Evolutionary conservation across 1,140 invertebrate genomes (phyloP).

Genomic region (Fragariocoptes setiger): DNA sequence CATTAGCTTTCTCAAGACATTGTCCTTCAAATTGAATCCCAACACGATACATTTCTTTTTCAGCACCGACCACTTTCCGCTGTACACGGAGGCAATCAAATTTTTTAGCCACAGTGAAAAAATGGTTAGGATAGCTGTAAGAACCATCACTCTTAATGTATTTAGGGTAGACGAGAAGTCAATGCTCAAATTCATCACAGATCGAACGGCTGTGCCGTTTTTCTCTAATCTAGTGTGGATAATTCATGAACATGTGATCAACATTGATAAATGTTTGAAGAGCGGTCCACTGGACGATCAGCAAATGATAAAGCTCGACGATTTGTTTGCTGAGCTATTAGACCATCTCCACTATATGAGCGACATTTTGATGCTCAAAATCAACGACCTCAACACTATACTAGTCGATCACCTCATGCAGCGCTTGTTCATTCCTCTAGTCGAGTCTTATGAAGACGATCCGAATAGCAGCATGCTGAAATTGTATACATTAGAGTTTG

Average conservation of each 20-base stretch:
- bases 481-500: not conserved
- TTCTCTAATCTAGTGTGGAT: constrained; percentile 98
- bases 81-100: constrained; percentile 95
- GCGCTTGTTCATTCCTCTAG: constrained; percentile 62
- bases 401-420: constrained; percentile 78
- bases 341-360: constrained; percentile 94
- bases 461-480: not conserved
- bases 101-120: constrained; percentile 95
- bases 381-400: constrained; percentile 69
- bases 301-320: constrained; percentile 47
- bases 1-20: constrained; percentile 89
- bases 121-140: constrained; percentile 92
- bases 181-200: constrained; percentile 79
- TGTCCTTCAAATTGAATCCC: constrained; percentile 87
- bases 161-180: constrained; percentile 66
- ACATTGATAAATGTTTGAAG: constrained; percentile 71
- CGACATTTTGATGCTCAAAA: constrained; percentile 70
- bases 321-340: constrained; percentile 81
- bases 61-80: constrained; percentile 94
- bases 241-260: constrained; percentile 86
- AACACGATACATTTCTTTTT: constrained; percentile 99
- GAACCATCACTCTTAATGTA: constrained; percentile 86
- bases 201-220: constrained; percentile 79
- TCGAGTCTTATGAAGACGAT: constrained; percentile 21
- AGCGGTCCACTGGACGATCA: constrained; percentile 49